Conservation (phyloP, 2,888 invertebrate species). For the Sesamia inferens region DNA sequence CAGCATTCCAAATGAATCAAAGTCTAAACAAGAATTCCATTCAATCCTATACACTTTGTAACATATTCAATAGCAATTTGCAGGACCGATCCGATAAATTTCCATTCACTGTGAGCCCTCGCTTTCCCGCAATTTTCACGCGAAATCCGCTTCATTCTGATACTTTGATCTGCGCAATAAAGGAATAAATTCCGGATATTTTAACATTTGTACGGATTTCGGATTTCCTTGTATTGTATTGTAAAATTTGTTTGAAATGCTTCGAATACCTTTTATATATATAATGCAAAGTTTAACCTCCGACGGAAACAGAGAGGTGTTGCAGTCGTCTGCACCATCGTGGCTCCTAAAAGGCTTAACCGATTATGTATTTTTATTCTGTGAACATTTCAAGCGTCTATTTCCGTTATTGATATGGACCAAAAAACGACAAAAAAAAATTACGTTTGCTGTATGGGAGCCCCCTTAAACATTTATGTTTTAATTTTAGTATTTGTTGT, state of each 20-base stretch:
- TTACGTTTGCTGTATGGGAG: too few species aligned
- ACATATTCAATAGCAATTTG: constrained; percentile 44
- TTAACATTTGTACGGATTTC: constrained; percentile 29
- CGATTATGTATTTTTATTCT: neutral
- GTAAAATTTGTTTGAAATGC: neutral
- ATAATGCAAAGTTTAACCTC: neutral
- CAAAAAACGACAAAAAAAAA: too few species aligned
- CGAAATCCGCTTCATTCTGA: constrained; percentile 14
- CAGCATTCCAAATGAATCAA: constrained; percentile 4
- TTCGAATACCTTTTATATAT: neutral
- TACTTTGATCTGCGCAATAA: constrained; percentile 45
- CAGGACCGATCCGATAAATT: constrained; percentile 39
- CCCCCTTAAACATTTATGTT: too few species aligned
- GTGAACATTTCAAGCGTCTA: too few species aligned
- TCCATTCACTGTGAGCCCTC: constrained; percentile 26
- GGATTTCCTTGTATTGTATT: neutral
- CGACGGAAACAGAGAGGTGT: neutral
- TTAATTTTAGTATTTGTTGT: too few species aligned
- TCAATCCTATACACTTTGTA: neutral
- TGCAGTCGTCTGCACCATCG: neutral
- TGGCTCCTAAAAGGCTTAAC: neutral
- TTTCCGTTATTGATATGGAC: too few species aligned
- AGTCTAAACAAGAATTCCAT: neutral
- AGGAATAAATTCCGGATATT: constrained; percentile 35
- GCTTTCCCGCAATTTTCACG: neutral